Evolutionary conservation across 2,888 invertebrate species (phyloP), one percentile per base, ranked within the genome.

Genomic region (Oscheius sp.): DNA sequence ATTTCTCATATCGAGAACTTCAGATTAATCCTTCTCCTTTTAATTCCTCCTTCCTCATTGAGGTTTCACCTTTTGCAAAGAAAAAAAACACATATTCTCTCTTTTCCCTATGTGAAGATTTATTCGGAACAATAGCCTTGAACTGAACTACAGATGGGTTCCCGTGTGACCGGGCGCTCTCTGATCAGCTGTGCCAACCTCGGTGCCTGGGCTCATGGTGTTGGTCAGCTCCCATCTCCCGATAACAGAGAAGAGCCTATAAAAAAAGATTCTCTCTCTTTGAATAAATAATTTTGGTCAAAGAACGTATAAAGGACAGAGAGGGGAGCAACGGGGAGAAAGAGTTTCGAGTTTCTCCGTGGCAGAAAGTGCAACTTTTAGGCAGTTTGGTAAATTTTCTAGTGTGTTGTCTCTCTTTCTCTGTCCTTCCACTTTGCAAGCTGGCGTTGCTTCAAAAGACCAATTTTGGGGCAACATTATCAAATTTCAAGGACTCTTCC

Each of bases 121-220:
- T 20, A 10, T 42, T 42, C 42, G 42, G 42, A 42, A 42, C 4
- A 15, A 42, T 10, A 42, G 12, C 42, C 42, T 42, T 37, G 37
- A 37, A 37, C 8, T 20, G 20, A 3, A 42, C 12, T 3, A 12
- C 15, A 12, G 20, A 20, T 17, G 42, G 4, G n/a, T n/a, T n/a
- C n/a, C n/a, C n/a, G n/a, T 37, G 37, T 17, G 48, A 48, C 23
- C 23, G 17, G 12, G n/a, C 20, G 48, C 12, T 48, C 48, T 48
- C 48, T 48, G 6, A 48, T 48, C 48, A 48, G 48, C 48, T 48
- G 23, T 48, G 48, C 23, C 48, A 48, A n/a, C 46, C 23, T 4
- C 12, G 12, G 48, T 48, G 48, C 25, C 23, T 5, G 48, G 23
- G 12, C 25, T 8, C 15, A 10, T 37, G 8, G 37, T 15, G 37